These are phyloP conservation scores for Lepidostoma basale DNA, from an alignment of 1,140 invertebrate species.

Conservation along the genomic window DNA sequence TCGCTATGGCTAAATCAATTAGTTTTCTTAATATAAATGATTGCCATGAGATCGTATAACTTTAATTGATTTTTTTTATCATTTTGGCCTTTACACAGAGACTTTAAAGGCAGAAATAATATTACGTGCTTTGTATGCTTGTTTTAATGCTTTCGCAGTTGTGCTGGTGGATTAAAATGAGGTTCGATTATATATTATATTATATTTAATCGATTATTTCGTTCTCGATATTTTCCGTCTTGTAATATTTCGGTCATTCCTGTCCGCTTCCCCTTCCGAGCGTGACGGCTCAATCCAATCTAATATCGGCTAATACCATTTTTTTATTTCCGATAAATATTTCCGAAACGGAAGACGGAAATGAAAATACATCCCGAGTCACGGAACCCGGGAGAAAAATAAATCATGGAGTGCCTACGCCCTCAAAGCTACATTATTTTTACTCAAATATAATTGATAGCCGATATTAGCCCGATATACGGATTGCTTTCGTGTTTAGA, in stretches of 20 bases:
- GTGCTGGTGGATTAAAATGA: neutral
- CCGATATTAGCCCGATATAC: constrained; percentile 1
- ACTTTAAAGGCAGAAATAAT: no score
- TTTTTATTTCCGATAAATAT: constrained; percentile 44
- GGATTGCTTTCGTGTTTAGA: constrained; percentile 17
- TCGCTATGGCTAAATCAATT: no score
- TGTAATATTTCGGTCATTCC: neutral
- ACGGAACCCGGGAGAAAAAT: constrained; percentile 29
- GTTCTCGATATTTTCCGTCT: neutral
- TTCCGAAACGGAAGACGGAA: constrained; percentile 39
- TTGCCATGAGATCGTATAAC: no score
- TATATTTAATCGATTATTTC: neutral
- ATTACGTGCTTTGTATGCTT: no score
- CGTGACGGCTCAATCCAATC: constrained; percentile 46
- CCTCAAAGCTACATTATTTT: constrained; percentile 19
- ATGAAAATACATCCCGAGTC: constrained; percentile 41
- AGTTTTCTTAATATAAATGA: no score
- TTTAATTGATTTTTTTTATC: no score
- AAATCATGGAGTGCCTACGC: constrained; percentile 30
- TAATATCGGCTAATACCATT: constrained; percentile 44
- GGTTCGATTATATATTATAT: neutral
- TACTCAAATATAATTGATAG: constrained; percentile 17
- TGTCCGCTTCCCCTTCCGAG: constrained; percentile 10
- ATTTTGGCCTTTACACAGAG: no score
- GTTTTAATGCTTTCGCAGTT: no score